A percentile compares a stretch with the other conserved stretches of the same genome.
These are phyloP conservation scores for Microcebus tavaratra DNA, from an alignment of 2,113 vertebrate genomes.

Conservation along the genomic window DNA sequence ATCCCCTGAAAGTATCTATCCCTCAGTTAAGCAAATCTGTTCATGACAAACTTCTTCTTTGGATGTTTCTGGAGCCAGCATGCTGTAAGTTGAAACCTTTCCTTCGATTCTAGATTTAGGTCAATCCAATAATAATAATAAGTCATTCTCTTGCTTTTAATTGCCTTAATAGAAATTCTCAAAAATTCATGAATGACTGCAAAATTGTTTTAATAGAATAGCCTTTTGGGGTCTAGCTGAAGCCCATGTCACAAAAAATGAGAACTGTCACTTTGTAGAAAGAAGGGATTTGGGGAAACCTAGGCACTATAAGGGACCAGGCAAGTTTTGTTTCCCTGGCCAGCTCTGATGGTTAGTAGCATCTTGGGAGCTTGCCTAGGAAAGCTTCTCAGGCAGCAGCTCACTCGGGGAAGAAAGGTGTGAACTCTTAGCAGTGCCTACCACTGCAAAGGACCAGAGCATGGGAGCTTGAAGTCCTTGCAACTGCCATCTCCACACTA, in stretches of 20 bases:
- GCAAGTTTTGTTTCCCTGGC: background rate
- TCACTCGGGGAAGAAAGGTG: background rate
- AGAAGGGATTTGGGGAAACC: background rate
- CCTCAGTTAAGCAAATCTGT: background rate
- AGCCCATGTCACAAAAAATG: background rate
- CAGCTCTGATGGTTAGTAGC: background rate
- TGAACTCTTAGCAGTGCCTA: background rate
- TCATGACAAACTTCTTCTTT: background rate
- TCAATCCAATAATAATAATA: background rate
- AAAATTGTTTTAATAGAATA: background rate
- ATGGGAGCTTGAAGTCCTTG: no score
- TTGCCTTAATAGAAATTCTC: background rate
- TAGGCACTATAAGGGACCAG: background rate
- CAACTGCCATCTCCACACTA: background rate
- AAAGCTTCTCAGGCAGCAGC: background rate
- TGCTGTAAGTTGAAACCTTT: background rate
- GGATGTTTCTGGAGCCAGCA: background rate
- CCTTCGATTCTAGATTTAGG: background rate
- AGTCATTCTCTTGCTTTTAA: background rate
- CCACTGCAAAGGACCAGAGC: rapidly evolving
- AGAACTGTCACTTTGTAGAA: background rate
- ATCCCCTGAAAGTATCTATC: background rate
- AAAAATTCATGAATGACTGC: background rate
- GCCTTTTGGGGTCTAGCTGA: background rate
- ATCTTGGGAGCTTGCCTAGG: background rate